These are phyloP conservation scores for Sycophaga agraensis DNA, from an alignment of 1,140 invertebrate species.

Conservation along the genomic window DNA sequence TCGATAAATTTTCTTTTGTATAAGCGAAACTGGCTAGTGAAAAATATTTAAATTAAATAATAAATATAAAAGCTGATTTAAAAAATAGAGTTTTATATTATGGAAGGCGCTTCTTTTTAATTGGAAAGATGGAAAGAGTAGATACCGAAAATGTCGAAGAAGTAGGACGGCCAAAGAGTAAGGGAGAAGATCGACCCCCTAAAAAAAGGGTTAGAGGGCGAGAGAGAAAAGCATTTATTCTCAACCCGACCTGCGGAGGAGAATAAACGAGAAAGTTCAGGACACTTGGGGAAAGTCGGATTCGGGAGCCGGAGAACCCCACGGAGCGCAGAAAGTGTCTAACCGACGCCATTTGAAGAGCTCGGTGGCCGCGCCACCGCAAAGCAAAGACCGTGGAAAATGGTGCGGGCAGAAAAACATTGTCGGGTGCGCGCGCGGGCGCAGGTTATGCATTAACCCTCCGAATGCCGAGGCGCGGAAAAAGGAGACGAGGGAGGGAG, in stretches of 20 bases:
- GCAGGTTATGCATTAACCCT: not conserved
- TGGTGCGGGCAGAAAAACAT: conserved; percentile 1
- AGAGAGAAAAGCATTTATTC: not conserved
- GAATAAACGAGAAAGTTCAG: conserved; percentile 15
- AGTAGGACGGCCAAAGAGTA: too few species aligned
- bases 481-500: not conserved
- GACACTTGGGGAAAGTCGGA: conserved; percentile 4
- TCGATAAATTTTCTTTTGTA: too few species aligned
- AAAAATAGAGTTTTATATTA: too few species aligned
- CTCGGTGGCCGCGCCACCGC: not conserved
- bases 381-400: conserved; percentile 16
- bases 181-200: not conserved
- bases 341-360: conserved; percentile 1
- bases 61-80: too few species aligned
- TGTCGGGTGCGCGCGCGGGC: not conserved
- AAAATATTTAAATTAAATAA: too few species aligned
- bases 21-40: too few species aligned
- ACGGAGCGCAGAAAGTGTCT: not conserved
- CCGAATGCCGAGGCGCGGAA: not conserved
- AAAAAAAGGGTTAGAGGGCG: not conserved
- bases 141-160: too few species aligned
- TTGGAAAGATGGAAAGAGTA: too few species aligned
- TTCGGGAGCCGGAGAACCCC: not conserved
- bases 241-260: not conserved
- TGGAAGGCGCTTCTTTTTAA: too few species aligned